Base-by-base conservation (phyloP, 1,140 invertebrate species). In the Antheraea mylitta region DNA sequence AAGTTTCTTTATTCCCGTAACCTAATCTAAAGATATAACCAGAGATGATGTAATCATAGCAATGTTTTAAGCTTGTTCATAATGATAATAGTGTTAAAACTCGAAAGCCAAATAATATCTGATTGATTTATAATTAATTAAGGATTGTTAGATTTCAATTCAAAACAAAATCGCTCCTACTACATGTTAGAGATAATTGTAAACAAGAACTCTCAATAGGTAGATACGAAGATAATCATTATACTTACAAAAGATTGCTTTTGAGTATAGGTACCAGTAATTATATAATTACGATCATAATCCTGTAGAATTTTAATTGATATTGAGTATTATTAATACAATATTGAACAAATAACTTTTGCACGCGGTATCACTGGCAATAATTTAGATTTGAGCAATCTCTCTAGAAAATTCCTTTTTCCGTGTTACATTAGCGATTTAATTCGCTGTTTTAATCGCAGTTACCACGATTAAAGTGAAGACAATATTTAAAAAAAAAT, bases 141-240 rank as follows among this genome's bases (percentile, higher is more conserved):
- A 16, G 16, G 13, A 53, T 3, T 13, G 7, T 48, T n/a, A 13
- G 10, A 1, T 53, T 53, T 13, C 11, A 53, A 16, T 16, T 61
- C 7, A 36, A 61, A 13, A 22, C 8, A 36, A 1, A 19, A 36
- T 61, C 72, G 79, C 77, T 81, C 82, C 77, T 81, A 70, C 67
- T 70, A 42, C 73, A 45, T 85, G 82, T 81, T 70, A 63, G 42
- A 76, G 74, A 75, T 82, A 80, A 85, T 81, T 74, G 59, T 61
- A 22, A 73, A 77, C 72, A 73, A n/a, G 69, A 16, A 69, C 65
- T 42, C 53, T 8, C 30, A 22, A 18, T 6, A 61, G 59, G 22
- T 30, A 30, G 22, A 30, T 18, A 61, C 18, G 2, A 19, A 61
- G 13, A 36, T n/a, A 8, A 61, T 61, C 10, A 18, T 61, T 61